Conservation (phyloP, 1,140 invertebrate species). For the Drosophila pachea region DNA sequence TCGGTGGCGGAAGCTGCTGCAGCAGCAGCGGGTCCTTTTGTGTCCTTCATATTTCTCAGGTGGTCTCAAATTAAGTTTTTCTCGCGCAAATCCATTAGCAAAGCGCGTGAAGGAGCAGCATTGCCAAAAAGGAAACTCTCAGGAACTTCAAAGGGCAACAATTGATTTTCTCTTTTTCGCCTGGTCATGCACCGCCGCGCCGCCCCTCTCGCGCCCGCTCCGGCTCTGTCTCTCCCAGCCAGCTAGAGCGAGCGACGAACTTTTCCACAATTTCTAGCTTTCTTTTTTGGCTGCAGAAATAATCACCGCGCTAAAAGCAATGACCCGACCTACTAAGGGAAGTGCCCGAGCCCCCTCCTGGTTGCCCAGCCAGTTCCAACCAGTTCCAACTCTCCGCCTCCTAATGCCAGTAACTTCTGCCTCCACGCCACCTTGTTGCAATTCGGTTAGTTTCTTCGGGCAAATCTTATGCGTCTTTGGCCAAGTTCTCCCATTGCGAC, state of each 20-base stretch:
- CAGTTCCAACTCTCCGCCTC: neutral
- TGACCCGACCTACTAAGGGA: conserved; percentile 43
- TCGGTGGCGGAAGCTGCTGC: neutral
- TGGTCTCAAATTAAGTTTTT: conserved; percentile 39
- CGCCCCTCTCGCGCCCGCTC: too few species aligned
- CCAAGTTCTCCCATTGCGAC: conserved; percentile 17
- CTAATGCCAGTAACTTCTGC: too few species aligned
- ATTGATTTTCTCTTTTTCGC: conserved; percentile 29
- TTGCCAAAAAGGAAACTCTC: neutral
- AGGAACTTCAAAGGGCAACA: conserved; percentile 50
- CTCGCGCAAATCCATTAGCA: conserved; percentile 53
- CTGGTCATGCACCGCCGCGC: conserved; percentile 27
- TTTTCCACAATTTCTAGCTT: conserved; percentile 8
- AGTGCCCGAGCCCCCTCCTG: conserved; percentile 13
- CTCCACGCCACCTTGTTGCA: conserved; percentile 15
- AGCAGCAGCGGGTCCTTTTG: neutral
- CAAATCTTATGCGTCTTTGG: conserved; percentile 39
- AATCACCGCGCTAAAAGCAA: conserved; percentile 60
- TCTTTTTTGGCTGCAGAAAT: conserved; percentile 39
- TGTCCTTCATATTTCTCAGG: conserved; percentile 29
- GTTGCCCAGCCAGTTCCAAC: too few species aligned
- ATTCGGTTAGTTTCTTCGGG: conserved; percentile 24
- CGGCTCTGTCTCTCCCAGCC: conserved; percentile 21
- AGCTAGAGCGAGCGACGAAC: conserved; percentile 35
- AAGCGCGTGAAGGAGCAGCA: neutral